Evolutionary conservation across 1,140 invertebrate species (phyloP).

Genomic region (Drosophila yakuba): DNA sequence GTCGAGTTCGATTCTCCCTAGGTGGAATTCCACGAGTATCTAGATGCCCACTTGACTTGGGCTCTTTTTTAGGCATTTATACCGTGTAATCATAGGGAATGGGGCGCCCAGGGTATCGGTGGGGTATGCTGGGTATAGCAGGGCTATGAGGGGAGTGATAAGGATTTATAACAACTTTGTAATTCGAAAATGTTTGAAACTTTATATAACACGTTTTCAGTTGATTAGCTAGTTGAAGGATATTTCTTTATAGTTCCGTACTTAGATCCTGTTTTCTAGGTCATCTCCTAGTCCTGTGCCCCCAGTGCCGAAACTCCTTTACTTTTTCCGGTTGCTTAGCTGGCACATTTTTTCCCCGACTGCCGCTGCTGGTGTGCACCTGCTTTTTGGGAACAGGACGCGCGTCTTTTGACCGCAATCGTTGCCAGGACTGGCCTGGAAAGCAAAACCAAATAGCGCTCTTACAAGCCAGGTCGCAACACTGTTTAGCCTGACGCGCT

Average conservation of each 20-base stretch:
- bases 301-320: background rate
- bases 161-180: too few relatives aligned
- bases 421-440: conserved; percentile 42
- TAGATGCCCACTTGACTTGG: conserved; percentile 46
- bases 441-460: conserved; percentile 47
- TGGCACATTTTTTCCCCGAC: conserved; percentile 30
- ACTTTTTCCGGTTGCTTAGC: conserved; percentile 19
- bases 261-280: background rate
- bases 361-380: conserved; percentile 46
- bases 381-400: conserved; percentile 61
- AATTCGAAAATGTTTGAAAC: too few relatives aligned
- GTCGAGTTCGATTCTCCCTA: conserved; percentile 11
- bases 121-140: background rate
- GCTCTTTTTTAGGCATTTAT: conserved; percentile 21
- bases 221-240: too few relatives aligned
- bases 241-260: background rate
- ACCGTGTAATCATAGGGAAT: conserved; percentile 28
- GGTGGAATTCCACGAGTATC: conserved; percentile 18
- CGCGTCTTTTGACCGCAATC: conserved; percentile 81
- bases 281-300: conserved; percentile 1
- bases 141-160: background rate
- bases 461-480: conserved; percentile 47
- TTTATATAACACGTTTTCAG: too few relatives aligned
- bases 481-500: conserved; percentile 71
- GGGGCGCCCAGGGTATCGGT: conserved; percentile 1